phyloP scores from a whole-genome alignment of 2,888 invertebrate genomes.

The Tuberolachnus salignus region DNA sequence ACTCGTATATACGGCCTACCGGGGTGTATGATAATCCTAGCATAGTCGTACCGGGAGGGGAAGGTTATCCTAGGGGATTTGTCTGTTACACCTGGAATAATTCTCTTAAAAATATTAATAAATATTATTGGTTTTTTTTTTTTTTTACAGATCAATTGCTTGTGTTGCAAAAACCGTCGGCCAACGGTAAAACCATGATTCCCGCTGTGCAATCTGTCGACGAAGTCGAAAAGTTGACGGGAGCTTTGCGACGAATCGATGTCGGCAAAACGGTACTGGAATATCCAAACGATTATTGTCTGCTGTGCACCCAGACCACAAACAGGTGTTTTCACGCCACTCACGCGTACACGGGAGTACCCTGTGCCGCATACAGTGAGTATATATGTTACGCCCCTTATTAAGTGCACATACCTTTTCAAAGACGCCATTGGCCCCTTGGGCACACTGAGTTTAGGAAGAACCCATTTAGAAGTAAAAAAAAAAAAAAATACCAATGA shows the following conservation, averaged over 20 bases:
- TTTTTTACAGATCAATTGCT: constrained; percentile 70
- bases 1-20: too few species aligned
- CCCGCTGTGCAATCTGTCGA: constrained; percentile 62
- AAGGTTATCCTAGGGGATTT: too few species aligned
- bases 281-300: constrained; percentile 68
- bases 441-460: too few species aligned
- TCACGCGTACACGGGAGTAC: constrained; percentile 88
- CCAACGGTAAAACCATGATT: constrained; percentile 59
- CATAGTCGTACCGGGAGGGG: too few species aligned
- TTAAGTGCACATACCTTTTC: not conserved
- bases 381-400: constrained; percentile 59
- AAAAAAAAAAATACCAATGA: too few species aligned
- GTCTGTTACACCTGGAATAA: too few species aligned
- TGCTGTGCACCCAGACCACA: constrained; percentile 83
- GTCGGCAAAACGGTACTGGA: constrained; percentile 61
- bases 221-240: constrained; percentile 62
- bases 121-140: too few species aligned
- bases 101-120: too few species aligned
- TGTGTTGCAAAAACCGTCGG: constrained; percentile 67
- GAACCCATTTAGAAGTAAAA: too few species aligned
- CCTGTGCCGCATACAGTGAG: constrained; percentile 87
- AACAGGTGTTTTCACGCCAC: constrained; percentile 89
- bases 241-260: constrained; percentile 61
- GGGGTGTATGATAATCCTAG: too few species aligned
- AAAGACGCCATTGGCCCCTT: too few species aligned